Evolutionary conservation across 2,888 invertebrate species (phyloP).

Genomic region (Rhodophaea formosa): DNA sequence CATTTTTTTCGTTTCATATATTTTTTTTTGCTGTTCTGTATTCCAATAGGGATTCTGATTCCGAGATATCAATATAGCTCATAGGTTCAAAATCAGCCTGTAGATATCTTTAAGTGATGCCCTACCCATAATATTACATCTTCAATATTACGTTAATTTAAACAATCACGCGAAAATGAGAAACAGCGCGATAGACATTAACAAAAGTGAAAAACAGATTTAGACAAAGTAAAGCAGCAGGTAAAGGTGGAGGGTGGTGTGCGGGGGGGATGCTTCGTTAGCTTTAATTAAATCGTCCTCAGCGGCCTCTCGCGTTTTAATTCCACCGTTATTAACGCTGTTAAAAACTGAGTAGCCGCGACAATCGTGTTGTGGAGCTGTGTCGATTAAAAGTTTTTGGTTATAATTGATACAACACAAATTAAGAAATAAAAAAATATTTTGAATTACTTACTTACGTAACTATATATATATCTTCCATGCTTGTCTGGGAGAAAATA

Average conservation of each 20-base stretch:
- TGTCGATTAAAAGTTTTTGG: not conserved
- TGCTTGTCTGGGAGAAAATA: too few relatives aligned
- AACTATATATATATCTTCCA: too few relatives aligned
- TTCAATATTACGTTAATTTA: not conserved
- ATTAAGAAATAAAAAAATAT: not conserved
- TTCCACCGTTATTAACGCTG: conserved; percentile 82
- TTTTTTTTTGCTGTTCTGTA: too few relatives aligned
- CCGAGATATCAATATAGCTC: too few relatives aligned
- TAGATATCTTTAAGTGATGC: too few relatives aligned
- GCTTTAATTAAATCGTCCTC: conserved; percentile 81
- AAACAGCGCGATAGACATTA: conserved; percentile 1
- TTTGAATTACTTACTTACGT: too few relatives aligned
- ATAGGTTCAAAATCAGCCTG: too few relatives aligned
- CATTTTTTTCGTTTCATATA: too few relatives aligned
- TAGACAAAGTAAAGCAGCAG: conserved; percentile 70
- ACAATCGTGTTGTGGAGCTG: conserved; percentile 40
- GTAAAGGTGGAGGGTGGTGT: conserved; percentile 51
- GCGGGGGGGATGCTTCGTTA: conserved; percentile 68
- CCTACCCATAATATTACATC: not conserved
- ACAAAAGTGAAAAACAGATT: conserved; percentile 45
- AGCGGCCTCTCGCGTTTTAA: conserved; percentile 79
- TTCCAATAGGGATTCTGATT: too few relatives aligned
- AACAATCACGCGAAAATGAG: conserved; percentile 10
- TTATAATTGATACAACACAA: not conserved
- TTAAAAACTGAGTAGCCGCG: conserved; percentile 73